phyloP scores from a whole-genome alignment of 2,797 vertebrate species.

The Melanitta fusca region DNA sequence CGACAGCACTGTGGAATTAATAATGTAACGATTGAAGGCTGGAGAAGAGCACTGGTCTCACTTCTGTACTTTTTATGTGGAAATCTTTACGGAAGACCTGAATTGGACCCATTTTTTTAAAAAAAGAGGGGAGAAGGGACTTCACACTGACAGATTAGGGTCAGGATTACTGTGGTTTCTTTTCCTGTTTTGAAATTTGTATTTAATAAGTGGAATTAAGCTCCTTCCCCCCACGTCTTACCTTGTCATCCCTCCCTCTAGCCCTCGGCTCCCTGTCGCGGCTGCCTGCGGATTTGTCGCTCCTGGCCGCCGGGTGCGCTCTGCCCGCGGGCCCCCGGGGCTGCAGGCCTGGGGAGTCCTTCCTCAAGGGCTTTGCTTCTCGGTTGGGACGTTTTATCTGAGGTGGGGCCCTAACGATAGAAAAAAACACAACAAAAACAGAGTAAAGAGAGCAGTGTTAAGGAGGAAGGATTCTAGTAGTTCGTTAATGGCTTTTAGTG shows the following conservation, averaged over 20 bases:
- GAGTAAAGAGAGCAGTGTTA: background rate
- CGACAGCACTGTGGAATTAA: background rate
- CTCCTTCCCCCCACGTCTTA: slow-evolving; percentile 32
- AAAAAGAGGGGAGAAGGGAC: background rate
- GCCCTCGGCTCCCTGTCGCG: slow-evolving; percentile 81
- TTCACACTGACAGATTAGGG: background rate
- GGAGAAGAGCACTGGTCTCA: background rate
- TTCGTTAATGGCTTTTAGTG: background rate
- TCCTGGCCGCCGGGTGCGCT: slow-evolving; percentile 83
- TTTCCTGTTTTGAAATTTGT: background rate
- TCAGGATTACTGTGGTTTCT: background rate
- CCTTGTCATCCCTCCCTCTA: slow-evolving; percentile 92
- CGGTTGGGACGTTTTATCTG: slow-evolving; percentile 87
- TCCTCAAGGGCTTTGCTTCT: slow-evolving; percentile 86
- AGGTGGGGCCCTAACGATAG: slow-evolving; percentile 85
- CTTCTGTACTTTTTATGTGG: background rate
- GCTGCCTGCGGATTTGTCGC: slow-evolving; percentile 80
- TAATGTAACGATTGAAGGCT: background rate
- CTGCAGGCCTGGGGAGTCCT: slow-evolving; percentile 88
- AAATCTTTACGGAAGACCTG: background rate
- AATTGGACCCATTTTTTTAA: background rate
- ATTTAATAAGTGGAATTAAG: background rate
- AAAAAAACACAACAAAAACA: slow-evolving; percentile 31
- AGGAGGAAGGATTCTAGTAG: background rate
- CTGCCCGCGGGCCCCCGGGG: slow-evolving; percentile 84